Evolutionary conservation across 2,888 invertebrate species (phyloP), one percentile per base, ranked within the genome.

Genomic region (Sinopyrophorus schimmeli): DNA sequence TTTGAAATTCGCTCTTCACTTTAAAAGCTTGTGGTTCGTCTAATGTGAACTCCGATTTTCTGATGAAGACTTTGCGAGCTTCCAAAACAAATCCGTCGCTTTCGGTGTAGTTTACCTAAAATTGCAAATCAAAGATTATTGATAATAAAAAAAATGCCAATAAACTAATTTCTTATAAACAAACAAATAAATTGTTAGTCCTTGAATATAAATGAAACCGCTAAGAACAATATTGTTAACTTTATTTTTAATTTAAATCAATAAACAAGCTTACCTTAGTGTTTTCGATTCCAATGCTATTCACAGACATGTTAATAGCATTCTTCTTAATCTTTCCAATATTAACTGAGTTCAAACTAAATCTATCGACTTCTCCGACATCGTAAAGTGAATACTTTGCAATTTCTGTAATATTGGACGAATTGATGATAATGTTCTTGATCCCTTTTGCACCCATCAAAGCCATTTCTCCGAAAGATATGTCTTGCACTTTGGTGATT

Each of bases 401-500:
- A 1, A 50, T 6, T 14, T 28, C 23, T 1, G 44, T 39, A 5
- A 50, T 50, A 11, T 50, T 50, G 3, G 50, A 44, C 4, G 17
- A 23, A 4, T 34, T 44, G 3, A 50, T 46, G n/a, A 27, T 10
- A 7, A 50, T 39, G 18, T 50, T 44, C 10, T 40, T 50, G 12
- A 50, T 28, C 3, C 27, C 50, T 24, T 44, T 34, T 3, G 50
- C 50, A 3, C 50, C 50, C 50, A 50, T 50, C 2, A 50, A 20
- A 1, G 50, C 39, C 50, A 50, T 50, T 18, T 50, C 44, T 2
- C 30, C 40, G 3, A 50, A 44, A 2, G 35, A 21, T 17, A 50
- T 34, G 11, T 44, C 40, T 24, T 40, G 20, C 7, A 50, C 44
- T 15, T 40, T 42, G 28, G 17, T 50, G n/a, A 50, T 50, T 10